Base-by-base conservation (phyloP, 1,140 invertebrate genomes). In the Oedothorax gibbosus region DNA sequence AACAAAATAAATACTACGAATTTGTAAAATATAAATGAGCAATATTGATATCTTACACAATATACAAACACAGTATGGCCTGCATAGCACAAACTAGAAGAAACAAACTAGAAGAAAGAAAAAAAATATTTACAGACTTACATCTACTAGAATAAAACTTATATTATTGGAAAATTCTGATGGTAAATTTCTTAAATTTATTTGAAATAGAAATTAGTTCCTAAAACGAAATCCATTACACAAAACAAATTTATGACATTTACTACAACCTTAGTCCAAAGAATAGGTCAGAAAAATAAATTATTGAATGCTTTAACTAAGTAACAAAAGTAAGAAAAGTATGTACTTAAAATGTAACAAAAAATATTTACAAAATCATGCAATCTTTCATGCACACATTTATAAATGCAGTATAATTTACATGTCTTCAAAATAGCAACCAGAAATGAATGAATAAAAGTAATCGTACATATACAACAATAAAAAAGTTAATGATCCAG, bases 1-100 rank as follows among this genome's bases (percentile, higher is more conserved):
- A 71, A 49, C 54, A 51, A 79, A 79, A 79, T 79, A 79, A 79
- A 79, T 79, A 79, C 76, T 79, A 79, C 76, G 64, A 77, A 21
- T 64, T 56, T 57, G 21, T 64, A 62, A 77, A 68, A 62, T 64
- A 66, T 21, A 18, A 66, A 68, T 79, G 76, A 79, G 76, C 76
- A 79, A 66, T 79, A 79, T 79, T 9, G 21, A 66, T 79, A 66
- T 79, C 20, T 66, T 66, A 78, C 64, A 68, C 65, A 53, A 68
- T 79, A 50, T 79, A 79, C 76, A 79, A 51, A 10, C 21, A 71
- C 68, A n/a, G 54, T 57, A 75, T 75, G 72, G 12, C 53, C 53
- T 75, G 54, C 53, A 56, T 73, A 73, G 12, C 56, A 51, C 69
- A 73, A 53, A 12, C 60, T 18, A 10, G 15, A 51, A 71, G n/a